Conservation (phyloP, 2,888 invertebrate species). For the Notodromas monacha region DNA sequence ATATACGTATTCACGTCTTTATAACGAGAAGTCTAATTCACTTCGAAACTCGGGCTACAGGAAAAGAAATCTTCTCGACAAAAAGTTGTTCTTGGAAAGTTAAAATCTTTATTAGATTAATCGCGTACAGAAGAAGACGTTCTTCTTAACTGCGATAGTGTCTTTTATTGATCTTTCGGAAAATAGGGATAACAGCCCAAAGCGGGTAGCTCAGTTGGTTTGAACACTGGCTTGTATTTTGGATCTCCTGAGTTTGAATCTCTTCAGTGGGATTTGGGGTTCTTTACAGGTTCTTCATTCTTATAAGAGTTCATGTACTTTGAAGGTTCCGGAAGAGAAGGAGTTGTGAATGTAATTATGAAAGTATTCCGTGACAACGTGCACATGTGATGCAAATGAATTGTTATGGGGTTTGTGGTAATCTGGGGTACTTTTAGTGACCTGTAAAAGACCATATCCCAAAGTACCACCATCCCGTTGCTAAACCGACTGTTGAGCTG, state of each 20-base stretch:
- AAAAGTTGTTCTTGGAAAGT: no score
- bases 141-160: no score
- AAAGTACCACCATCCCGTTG: constrained; percentile 4
- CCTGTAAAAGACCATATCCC: constrained; percentile 2
- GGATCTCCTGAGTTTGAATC: constrained; percentile 4
- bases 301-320: constrained; percentile 1
- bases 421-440: constrained; percentile 1
- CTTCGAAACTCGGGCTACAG: no score
- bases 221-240: constrained; percentile 4
- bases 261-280: constrained; percentile 4
- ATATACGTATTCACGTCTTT: no score
- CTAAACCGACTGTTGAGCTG: constrained; percentile 4
- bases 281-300: constrained; percentile 4
- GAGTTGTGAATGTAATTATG: constrained; percentile 4
- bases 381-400: constrained; percentile 1
- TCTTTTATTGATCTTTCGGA: no score
- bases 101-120: no score
- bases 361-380: constrained; percentile 4
- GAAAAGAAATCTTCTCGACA: no score
- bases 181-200: neutral
- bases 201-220: constrained; percentile 4
- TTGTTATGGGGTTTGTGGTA: constrained; percentile 4
- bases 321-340: constrained; percentile 2
- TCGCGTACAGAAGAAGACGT: no score
- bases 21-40: no score